Base-by-base conservation (phyloP, 2,797 vertebrate genomes). In the Labroides dimidiatus region DNA sequence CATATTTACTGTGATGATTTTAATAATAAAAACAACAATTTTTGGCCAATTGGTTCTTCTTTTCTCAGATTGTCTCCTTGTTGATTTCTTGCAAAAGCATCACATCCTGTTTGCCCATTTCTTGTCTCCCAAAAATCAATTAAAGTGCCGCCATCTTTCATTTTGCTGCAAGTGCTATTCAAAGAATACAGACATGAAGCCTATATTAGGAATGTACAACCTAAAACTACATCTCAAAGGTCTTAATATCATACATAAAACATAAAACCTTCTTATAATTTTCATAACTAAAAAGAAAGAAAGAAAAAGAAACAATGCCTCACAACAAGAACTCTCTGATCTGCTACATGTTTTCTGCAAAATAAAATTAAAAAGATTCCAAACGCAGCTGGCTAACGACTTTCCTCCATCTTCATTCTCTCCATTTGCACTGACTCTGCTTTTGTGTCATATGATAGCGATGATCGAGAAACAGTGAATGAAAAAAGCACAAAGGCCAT, bases 381-480 rank as follows among this genome's bases (percentile, higher is more conserved):
- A 3, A 11, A 51, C 13, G 8, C 27, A 15, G 61, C 58, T 53
- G 21, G 63, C 62, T 27, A 10, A 17, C 10, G 66, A 80, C 56
- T 73, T 70, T 76, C 65, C 82, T 92, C 85, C 60, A 84, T 90
- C 80, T 88, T 75, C 90, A 85, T 86, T 93, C 68, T 92, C 87
- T 90, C 85, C 78, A 69, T 88, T 91, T 87, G 85, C 78, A 87
- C 84, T 89, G 90, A 92, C 88, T 91, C 91, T 94, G 91, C 78
- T 90, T 87, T 80, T 81, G 86, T 79, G 78, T 92, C 74, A 75
- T 47, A 58, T 77, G 63, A 87, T 64, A 62, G 58, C 42, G 41
- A 77, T 88, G 80, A 72, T 33, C 67, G 49, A 42, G 69, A 49
- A 53, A 77, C 66, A 30, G 50, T 85, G 71, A 67, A 69, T 45